Percentiles rank a stretch among this genome's conserved stretches.
Evolutionary conservation across 2,797 vertebrate species (phyloP).

Genomic region (Danio kyathit): DNA sequence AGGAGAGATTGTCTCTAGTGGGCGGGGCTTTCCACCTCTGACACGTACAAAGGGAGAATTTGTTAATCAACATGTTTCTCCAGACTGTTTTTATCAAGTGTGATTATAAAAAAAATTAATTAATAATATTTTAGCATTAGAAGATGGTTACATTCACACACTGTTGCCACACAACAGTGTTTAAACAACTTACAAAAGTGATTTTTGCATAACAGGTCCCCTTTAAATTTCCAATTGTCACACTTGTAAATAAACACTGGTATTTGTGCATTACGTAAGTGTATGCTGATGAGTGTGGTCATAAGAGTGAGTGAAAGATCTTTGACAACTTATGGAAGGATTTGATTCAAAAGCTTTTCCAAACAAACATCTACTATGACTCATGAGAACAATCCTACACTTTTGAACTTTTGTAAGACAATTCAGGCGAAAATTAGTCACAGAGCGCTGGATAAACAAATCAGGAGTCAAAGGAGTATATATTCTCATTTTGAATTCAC

Average conservation of each 20-base stretch:
- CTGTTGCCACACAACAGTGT: no score
- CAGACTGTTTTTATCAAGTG: no score
- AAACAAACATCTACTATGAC: background rate
- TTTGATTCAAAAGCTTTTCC: background rate
- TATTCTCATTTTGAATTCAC: background rate
- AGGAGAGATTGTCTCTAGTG: no score
- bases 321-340: background rate
- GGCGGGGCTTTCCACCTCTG: no score
- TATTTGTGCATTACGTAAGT: background rate
- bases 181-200: no score
- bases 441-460: background rate
- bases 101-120: no score
- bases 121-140: no score
- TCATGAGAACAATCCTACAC: background rate
- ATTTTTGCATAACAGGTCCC: no score
- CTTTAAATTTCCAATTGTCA: background rate
- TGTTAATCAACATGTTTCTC: no score
- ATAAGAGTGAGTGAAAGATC: background rate
- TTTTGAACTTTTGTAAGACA: background rate
- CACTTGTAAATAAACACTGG: background rate
- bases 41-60: no score
- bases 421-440: background rate
- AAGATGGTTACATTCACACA: no score
- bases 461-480: background rate
- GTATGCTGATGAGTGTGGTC: background rate